Evolutionary conservation across 2,888 invertebrate genomes (phyloP), one percentile per base, ranked within the genome.

Genomic region (Drosophila antonietae): DNA sequence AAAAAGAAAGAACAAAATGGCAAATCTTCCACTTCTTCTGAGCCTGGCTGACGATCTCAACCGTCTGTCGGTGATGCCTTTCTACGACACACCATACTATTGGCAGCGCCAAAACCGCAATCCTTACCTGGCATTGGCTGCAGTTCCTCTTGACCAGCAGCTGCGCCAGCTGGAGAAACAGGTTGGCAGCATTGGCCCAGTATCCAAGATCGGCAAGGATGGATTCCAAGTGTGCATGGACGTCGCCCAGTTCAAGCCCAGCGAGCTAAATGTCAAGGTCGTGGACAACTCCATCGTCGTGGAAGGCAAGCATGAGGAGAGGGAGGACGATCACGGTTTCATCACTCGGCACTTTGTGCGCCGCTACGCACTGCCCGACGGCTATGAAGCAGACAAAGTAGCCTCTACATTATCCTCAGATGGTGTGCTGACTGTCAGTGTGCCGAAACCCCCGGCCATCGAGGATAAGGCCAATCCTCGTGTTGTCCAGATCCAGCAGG

Each of bases 261-360:
- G 94, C 44, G 96, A 96, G 91, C 94, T 96, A 33, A 94, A 95
- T 61, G 94, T 97, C 62, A 97, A 96, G 93, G 94, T 96, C 65
- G 93, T 94, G 84, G 94, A 95, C 80, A 94, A 94, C 81, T 94
- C 93, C 64, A 94, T 96, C 39, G 91, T 95, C 1, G 94, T 95
- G 15, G 95, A 96, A 90, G 96, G 95, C 10, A 95, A 95, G 87
- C 96, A 96, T 88, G 95, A 95, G 84, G 96, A 96, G 79, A 95
- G 95, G 73, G 94, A 94, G 47, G 96, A 96, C 79, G 95, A 95
- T 49, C 95, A 96, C 80, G 97, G 97, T 0, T 95, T 93, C 91
- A 95, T 97, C 68, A 96, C 97, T 9, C 94, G 97, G 46, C 97
- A 97, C 92, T 97, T 97, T 91, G 94, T 94, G 4, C 94, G 97